phyloP scores from a whole-genome alignment of 2,797 vertebrate species.

The Chelon labrosus region DNA sequence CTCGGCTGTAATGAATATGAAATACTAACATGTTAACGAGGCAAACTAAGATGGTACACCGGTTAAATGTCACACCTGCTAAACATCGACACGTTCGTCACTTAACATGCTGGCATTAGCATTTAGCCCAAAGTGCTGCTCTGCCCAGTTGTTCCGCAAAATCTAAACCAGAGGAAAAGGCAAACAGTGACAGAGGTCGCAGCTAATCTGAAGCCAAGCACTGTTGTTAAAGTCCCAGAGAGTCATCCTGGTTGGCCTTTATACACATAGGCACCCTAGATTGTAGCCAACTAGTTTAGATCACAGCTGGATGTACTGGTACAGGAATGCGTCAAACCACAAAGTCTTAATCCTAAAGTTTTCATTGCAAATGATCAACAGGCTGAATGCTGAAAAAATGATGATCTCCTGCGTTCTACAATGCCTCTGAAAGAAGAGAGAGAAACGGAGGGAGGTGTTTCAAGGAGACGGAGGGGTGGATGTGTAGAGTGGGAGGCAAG shows the following conservation, averaged over 20 bases:
- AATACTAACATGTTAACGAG: too few species aligned
- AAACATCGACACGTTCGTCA: too few species aligned
- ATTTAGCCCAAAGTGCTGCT: background rate
- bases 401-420: constrained; percentile 14
- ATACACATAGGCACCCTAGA: too few species aligned
- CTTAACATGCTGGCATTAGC: background rate
- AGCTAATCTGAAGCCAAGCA: background rate
- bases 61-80: too few species aligned
- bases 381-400: constrained; percentile 19
- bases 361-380: constrained; percentile 40
- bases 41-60: too few species aligned
- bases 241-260: too few species aligned
- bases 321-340: background rate
- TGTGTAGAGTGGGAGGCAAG: constrained; percentile 66
- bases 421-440: constrained; percentile 32
- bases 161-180: background rate
- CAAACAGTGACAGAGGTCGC: background rate
- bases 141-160: background rate
- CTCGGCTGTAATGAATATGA: too few species aligned
- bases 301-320: background rate
- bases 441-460: constrained; percentile 41
- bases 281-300: too few species aligned
- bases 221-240: background rate
- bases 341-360: constrained; percentile 4
- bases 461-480: constrained; percentile 49